phyloP scores from a whole-genome alignment of 2,113 vertebrate species.

The Chaetura pelagica region DNA sequence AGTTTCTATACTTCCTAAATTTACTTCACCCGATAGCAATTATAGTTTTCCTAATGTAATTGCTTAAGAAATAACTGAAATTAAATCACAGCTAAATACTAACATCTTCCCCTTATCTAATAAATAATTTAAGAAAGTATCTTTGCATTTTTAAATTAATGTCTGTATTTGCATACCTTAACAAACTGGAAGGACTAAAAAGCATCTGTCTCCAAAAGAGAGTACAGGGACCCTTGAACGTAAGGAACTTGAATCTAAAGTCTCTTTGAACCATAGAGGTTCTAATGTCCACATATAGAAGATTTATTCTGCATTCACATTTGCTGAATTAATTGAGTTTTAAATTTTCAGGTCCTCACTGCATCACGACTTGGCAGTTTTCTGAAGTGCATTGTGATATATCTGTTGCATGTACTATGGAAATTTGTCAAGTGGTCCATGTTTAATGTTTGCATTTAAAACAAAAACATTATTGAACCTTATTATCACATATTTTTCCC shows the following conservation, averaged over 20 bases:
- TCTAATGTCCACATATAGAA: not conserved
- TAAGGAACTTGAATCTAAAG: not conserved
- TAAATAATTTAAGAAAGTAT: not conserved
- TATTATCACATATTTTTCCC: not conserved
- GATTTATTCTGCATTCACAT: not conserved
- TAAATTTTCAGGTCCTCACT: not conserved
- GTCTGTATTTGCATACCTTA: not conserved
- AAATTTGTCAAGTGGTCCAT: not conserved
- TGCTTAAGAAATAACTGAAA: not conserved
- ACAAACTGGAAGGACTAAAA: not conserved
- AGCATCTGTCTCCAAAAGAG: not conserved
- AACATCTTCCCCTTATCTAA: not conserved
- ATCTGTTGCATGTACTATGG: not conserved
- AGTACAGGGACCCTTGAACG: too few relatives aligned
- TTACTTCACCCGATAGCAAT: not conserved
- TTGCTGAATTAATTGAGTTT: not conserved
- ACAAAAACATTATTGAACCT: not conserved
- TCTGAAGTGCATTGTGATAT: not conserved
- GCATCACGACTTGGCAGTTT: not conserved
- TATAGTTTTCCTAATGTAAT: not conserved
- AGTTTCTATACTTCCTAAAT: not conserved
- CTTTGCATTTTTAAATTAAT: not conserved
- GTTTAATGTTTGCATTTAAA: not conserved
- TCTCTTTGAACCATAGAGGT: not conserved
- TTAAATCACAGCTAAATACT: not conserved